These are phyloP conservation scores for Eulemur mongoz DNA, from an alignment of 2,797 vertebrate species.

Conservation along the genomic window DNA sequence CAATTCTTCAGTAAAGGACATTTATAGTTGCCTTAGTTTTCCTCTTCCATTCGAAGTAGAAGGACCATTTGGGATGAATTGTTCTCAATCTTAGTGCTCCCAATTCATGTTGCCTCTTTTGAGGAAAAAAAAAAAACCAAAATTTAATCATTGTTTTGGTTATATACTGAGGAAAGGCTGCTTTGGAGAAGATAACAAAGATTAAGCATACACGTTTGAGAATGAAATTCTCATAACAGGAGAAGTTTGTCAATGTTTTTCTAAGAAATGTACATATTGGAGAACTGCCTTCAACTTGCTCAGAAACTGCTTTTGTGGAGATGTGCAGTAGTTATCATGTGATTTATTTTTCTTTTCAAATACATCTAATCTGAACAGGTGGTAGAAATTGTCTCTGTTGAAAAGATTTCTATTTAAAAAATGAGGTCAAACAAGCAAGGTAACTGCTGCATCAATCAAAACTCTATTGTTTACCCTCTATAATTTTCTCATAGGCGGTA, in stretches of 20 bases:
- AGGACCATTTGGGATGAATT: not conserved
- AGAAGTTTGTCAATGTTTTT: not conserved
- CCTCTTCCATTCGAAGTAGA: not conserved
- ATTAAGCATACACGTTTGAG: not conserved
- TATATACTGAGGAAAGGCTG: not conserved
- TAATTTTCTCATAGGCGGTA: not conserved
- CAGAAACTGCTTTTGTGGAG: not conserved
- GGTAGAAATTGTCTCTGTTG: not conserved
- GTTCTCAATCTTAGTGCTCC: not conserved
- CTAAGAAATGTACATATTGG: not conserved
- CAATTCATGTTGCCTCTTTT: not conserved
- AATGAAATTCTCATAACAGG: not conserved
- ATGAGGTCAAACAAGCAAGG: not conserved
- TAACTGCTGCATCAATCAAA: not conserved
- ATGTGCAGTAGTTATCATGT: not conserved
- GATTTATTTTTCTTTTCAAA: slow-evolving; percentile 38
- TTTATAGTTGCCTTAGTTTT: not conserved
- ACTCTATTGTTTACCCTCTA: not conserved
- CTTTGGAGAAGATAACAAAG: not conserved
- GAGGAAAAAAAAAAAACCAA: not conserved
- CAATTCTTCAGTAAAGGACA: not conserved
- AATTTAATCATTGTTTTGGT: not conserved
- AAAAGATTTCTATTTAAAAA: slow-evolving; percentile 21
- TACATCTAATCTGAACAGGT: slow-evolving; percentile 13
- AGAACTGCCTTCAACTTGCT: not conserved